A percentile compares a stretch with the other conserved stretches of the same genome.
Conservation (phyloP, 2,888 invertebrate species). For the Caenorhabditis becei region DNA sequence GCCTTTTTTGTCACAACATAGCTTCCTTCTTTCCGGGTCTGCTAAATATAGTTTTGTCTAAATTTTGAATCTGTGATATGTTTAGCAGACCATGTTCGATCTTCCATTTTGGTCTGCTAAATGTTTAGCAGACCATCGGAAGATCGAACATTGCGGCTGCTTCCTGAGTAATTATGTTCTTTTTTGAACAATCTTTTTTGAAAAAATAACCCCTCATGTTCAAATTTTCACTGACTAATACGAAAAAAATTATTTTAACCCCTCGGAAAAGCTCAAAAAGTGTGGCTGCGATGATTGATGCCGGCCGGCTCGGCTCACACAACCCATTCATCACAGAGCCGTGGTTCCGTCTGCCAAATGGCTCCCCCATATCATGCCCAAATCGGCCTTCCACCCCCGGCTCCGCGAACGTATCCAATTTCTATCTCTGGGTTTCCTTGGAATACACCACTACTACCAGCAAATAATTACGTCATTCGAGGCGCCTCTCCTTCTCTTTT, state of each 20-base stretch:
- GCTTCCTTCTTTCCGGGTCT: too few relatives aligned
- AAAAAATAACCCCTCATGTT: too few relatives aligned
- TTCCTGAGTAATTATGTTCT: too few relatives aligned
- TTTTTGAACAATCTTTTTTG: too few relatives aligned
- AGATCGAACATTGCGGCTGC: too few relatives aligned
- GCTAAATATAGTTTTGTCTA: too few relatives aligned
- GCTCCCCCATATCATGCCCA: slow-evolving; percentile 28
- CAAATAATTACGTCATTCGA: slow-evolving; percentile 56
- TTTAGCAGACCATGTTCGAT: too few relatives aligned
- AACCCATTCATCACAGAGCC: slow-evolving; percentile 12
- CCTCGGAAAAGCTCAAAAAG: neutral
- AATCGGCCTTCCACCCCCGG: slow-evolving; percentile 3
- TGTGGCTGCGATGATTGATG: neutral
- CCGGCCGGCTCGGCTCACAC: neutral
- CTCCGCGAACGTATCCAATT: slow-evolving; percentile 40
- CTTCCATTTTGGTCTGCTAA: too few relatives aligned
- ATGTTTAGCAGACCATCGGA: too few relatives aligned
- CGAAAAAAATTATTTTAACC: neutral
- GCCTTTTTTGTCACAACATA: too few relatives aligned
- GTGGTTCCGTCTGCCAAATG: neutral
- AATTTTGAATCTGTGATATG: too few relatives aligned
- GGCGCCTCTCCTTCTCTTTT: neutral
- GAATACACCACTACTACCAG: slow-evolving; percentile 31
- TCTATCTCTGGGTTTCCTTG: slow-evolving; percentile 20
- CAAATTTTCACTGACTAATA: too few relatives aligned